Evolutionary conservation across 2,797 vertebrate species (phyloP), one percentile per base, ranked within the genome.

Genomic region (Chelon labrosus): DNA sequence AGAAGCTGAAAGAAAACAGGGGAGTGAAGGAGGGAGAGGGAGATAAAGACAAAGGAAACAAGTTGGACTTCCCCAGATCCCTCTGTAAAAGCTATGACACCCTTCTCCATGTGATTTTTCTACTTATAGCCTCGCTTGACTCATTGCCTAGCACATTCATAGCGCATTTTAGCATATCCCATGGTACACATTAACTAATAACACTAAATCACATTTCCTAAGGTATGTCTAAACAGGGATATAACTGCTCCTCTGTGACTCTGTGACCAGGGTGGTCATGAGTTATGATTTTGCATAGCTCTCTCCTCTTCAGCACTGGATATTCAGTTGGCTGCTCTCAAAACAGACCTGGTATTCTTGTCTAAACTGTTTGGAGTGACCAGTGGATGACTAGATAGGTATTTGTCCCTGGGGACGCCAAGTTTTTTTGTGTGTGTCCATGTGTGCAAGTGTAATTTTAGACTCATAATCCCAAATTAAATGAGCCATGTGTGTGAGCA

Each of bases 121-220:
- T 70, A 72, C 84, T 81, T 83, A 73, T 85, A 87, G 78, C 68
- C 63, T 4, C 0, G 20, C 70, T 80, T 88, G 85, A 90, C 73
- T 87, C 88, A 72, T 65, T 58, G 61, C 64, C 14, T 37, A 20
- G 49, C 64, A 75, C 74, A 83, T 64, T 83, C 78, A 70, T 66
- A 52, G 65, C 73, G 65, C 64, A 75, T 77, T 83, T 79, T 77
- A 75, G 55, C 31, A 3, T 0, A 14, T 91, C 90, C 87, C 89
- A 85, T 91, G 91, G 83, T 47, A 19, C 73, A 65, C 78, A 80
- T 92, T 91, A 91, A 65, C 85, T 81, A 88, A 88, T 90, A 79
- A 83, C 73, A 63, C 62, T 86, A 83, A 91, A 92, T 91, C 82
- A 84, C 77, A 90, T 92, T 90, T 82, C 65, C 77, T 62, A 39